Conservation (phyloP, 2,888 invertebrate genomes). For the Idaea biselata region DNA sequence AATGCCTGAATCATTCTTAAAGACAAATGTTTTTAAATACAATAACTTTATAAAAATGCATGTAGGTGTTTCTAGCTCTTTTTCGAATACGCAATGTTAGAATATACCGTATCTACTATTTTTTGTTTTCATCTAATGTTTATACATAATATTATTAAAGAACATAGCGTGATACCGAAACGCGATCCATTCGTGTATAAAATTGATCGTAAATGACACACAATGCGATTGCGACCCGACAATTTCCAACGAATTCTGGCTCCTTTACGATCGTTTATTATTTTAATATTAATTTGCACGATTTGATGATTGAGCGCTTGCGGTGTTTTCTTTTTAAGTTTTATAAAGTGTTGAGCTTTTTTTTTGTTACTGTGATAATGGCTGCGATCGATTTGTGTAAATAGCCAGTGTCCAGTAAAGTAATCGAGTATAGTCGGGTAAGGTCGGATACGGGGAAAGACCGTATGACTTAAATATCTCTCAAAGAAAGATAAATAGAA, state of each 20-base stretch:
- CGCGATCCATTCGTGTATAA: conserved; percentile 49
- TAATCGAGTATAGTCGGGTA: no score
- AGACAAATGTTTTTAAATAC: no score
- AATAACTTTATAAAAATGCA: no score
- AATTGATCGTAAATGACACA: conserved; percentile 50
- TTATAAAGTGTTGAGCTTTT: not conserved
- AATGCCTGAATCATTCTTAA: no score
- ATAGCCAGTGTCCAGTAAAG: not conserved
- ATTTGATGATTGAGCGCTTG: not conserved
- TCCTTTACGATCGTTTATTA: no score
- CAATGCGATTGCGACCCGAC: conserved; percentile 19
- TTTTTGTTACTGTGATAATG: not conserved
- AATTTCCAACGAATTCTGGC: conserved; percentile 17
- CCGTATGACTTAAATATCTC: no score
- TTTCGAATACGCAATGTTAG: no score
- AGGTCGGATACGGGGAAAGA: no score
- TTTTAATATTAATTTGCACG: not conserved
- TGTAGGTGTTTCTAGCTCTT: no score
- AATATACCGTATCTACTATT: no score
- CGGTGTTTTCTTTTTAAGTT: not conserved
- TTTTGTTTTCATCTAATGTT: no score
- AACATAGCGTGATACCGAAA: conserved; percentile 40
- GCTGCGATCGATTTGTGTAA: not conserved
- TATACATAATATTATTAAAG: conserved; percentile 27
- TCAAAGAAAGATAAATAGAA: no score